Conservation (phyloP, 2,113 vertebrate genomes). For the Nannobrachium achirus region DNA sequence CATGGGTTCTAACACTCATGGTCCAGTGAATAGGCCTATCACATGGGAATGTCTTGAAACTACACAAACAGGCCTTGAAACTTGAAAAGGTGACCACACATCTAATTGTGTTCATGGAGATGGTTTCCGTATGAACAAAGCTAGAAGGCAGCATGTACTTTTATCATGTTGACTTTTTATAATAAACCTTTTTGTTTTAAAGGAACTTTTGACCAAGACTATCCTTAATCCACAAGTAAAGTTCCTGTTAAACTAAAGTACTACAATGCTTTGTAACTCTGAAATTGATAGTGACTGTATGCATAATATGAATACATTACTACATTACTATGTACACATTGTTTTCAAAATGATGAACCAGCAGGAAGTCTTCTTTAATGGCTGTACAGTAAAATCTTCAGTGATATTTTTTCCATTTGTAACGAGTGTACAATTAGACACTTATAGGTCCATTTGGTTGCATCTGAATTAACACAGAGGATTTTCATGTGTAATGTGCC, state of each 20-base stretch:
- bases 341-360: no score
- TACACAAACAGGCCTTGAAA: neutral
- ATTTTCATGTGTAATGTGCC: no score
- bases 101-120: neutral
- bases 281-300: neutral
- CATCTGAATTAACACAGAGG: no score
- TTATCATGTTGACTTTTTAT: neutral
- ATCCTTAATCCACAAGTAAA: neutral
- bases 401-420: no score
- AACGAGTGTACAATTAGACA: no score
- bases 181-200: neutral
- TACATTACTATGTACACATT: no score
- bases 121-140: neutral
- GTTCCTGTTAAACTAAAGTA: neutral
- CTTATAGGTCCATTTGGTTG: no score
- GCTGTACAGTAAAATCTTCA: no score
- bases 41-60: conserved; percentile 16
- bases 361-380: no score
- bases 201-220: neutral
- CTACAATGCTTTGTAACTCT: neutral
- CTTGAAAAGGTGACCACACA: neutral
- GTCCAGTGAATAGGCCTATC: conserved; percentile 25
- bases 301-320: no score
- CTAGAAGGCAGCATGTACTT: neutral
- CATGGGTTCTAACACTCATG: neutral